Evolutionary conservation across 2,113 vertebrate genomes (phyloP), one percentile per base, ranked within the genome.

Genomic region (Panurus biarmicus): DNA sequence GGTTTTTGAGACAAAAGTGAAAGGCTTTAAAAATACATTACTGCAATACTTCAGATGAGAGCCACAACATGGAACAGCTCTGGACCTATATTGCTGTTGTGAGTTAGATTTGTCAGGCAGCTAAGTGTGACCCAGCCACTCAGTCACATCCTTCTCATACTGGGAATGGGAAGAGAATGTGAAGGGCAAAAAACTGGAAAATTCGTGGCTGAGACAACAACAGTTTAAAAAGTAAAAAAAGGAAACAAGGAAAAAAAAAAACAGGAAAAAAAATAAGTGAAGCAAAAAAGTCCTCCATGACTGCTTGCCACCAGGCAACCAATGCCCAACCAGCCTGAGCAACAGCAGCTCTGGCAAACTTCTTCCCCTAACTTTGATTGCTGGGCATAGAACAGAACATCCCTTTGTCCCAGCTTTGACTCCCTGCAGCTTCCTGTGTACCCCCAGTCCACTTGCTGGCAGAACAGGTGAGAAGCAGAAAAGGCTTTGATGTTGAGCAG

Each of bases 311-410:
- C 14, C 36, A 53, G 21, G 36, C 0, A 2, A 61, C 10, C 0
- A 0, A 35, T 60, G 29, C 21, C 44, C 53, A 83, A 8, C 7
- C 44, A 54, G 38, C 25, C 13, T 0, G 0, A 53, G 42, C 11
- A 57, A 36, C 8, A 33, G 24, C 22, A 82, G 33, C 15, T 19
- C 33, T 82, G n/a, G 20, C 20, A 50, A 74, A 18, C 13, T 26
- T 50, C 47, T 3, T 3, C 33, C 24, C 7, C 7, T 12, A 29
- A 26, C 11, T 82, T 35, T 82, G 56, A 12, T 31, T 62, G 61
- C 20, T 64, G 18, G 31, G 36, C 12, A 38, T 13, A 38, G 24
- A 47, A 25, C 4, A 20, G 57, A 18, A 51, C 26, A 51, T 24
- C 29, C 44, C 36, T 69, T 16, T 13, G 38, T 79, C 36, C 11